phyloP scores from a whole-genome alignment of 2,113 vertebrate species.

The Ptilonorhynchus violaceus region DNA sequence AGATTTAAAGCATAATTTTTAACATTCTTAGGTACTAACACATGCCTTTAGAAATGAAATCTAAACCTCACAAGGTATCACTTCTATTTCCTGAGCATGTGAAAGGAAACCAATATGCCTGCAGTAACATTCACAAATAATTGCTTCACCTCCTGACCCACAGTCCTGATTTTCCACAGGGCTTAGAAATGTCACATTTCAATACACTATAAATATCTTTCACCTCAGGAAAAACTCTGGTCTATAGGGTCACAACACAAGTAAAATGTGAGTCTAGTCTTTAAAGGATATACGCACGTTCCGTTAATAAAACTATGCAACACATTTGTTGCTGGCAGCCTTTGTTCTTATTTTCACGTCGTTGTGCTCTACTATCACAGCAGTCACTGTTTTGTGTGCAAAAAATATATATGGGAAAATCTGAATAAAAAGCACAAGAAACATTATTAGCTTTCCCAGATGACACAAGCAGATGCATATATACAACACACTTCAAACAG shows the following conservation, averaged over 20 bases:
- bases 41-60: background rate
- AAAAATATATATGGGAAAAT: background rate
- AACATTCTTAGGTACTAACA: background rate
- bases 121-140: constrained; percentile 30
- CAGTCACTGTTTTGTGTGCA: background rate
- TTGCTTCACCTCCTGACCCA: constrained; percentile 29
- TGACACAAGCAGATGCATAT: background rate
- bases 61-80: background rate
- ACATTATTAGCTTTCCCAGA: background rate
- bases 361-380: background rate
- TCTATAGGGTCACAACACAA: background rate
- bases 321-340: background rate
- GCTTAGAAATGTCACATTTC: constrained; percentile 24
- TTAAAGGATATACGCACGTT: background rate
- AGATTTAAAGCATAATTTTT: background rate
- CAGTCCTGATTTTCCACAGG: constrained; percentile 17
- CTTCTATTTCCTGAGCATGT: background rate
- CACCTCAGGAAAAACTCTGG: background rate
- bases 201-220: background rate
- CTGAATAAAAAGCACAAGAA: background rate
- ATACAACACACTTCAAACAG: background rate
- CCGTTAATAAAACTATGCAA: background rate
- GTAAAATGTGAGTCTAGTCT: background rate
- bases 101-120: constrained; percentile 1
- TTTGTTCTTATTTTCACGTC: background rate